A percentile compares a stretch with the other conserved stretches of the same genome.
Conservation (phyloP, 2,888 invertebrate genomes). For the Thumatha senex region DNA sequence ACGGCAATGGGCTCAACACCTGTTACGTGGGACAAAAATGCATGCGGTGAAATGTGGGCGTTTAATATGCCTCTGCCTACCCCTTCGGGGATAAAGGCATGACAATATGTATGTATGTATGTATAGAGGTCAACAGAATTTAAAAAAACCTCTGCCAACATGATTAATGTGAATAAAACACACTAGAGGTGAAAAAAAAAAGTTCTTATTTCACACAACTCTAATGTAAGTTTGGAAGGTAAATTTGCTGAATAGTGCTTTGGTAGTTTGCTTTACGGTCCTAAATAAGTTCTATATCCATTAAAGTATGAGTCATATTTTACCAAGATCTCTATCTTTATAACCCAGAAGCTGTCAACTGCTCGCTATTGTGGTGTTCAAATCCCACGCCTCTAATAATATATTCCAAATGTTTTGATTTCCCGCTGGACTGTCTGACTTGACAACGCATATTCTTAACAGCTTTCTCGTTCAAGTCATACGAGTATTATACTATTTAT, state of each 20-base stretch:
- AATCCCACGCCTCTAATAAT: slow-evolving; percentile 24
- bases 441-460: background rate
- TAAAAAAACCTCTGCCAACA: slow-evolving; percentile 51
- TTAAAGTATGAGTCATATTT: slow-evolving; percentile 15
- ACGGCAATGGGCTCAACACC: no score
- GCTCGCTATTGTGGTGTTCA: slow-evolving; percentile 17
- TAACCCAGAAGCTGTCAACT: slow-evolving; percentile 16
- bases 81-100: no score
- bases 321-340: slow-evolving; percentile 24
- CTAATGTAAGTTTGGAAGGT: slow-evolving; percentile 3
- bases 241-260: no score
- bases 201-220: slow-evolving; percentile 43
- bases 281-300: background rate
- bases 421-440: slow-evolving; percentile 7
- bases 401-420: slow-evolving; percentile 21
- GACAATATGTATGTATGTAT: no score
- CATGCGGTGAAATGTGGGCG: no score
- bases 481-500: background rate
- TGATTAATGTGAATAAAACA: slow-evolving; percentile 37
- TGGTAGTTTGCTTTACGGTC: no score
- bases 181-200: slow-evolving; percentile 48
- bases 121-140: no score
- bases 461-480: background rate
- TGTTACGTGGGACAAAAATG: no score
- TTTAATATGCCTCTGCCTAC: no score